These are phyloP conservation scores for Spodoptera picta DNA, from an alignment of 2,888 invertebrate genomes.

Conservation along the genomic window DNA sequence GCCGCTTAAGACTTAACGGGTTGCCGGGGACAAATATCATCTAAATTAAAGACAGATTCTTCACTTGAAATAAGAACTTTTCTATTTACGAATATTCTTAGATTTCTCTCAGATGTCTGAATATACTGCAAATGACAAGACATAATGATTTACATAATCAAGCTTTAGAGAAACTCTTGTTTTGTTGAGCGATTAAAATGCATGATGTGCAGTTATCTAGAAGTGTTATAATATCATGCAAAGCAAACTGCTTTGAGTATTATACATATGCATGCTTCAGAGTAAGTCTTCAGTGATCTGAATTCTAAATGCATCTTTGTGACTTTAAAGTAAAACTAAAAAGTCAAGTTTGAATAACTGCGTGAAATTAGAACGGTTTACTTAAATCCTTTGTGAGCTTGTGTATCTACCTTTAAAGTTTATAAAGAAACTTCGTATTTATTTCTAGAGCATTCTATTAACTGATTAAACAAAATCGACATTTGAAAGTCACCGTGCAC, in stretches of 20 bases:
- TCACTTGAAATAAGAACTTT: no score
- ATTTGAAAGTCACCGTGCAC: constrained; percentile 16
- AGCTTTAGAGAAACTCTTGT: constrained; percentile 23
- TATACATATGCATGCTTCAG: not conserved
- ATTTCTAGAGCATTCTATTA: not conserved
- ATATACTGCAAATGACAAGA: constrained; percentile 4
- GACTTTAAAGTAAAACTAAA: no score
- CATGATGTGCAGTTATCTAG: constrained; percentile 21
- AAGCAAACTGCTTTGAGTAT: not conserved
- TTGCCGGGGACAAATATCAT: no score
- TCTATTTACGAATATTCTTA: constrained; percentile 1
- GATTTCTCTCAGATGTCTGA: constrained; percentile 8
- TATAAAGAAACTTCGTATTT: constrained; percentile 1
- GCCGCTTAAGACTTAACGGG: no score
- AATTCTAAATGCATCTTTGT: not conserved
- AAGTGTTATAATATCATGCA: constrained; percentile 6
- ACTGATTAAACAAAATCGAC: constrained; percentile 3
- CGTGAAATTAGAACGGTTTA: no score
- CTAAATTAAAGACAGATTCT: no score
- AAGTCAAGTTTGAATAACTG: no score
- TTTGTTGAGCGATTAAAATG: constrained; percentile 23
- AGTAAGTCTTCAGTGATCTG: not conserved
- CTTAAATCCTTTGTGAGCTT: not conserved
- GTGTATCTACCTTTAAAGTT: not conserved
- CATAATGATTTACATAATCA: constrained; percentile 24